phyloP scores from a whole-genome alignment of 2,113 vertebrate species.

The Felis chaus region DNA sequence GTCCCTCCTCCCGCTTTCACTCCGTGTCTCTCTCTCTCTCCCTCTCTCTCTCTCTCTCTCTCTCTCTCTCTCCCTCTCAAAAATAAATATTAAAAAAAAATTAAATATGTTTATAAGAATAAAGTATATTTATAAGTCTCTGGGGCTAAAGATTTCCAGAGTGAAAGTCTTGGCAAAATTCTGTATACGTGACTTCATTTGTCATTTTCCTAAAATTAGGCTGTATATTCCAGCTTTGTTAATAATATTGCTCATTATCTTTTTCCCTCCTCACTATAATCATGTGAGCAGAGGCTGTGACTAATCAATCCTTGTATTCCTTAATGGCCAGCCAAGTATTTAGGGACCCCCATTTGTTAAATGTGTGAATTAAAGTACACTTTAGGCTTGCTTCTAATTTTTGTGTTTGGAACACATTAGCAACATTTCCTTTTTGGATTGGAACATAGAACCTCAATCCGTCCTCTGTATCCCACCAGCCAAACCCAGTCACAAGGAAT shows the following conservation, averaged over 20 bases:
- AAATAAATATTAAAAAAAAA: too few species aligned
- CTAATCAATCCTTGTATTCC: background rate
- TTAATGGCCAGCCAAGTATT: background rate
- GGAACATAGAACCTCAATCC: background rate
- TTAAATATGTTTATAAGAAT: background rate
- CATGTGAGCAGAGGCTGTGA: background rate
- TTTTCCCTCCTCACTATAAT: background rate
- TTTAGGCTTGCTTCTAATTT: background rate
- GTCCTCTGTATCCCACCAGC: background rate
- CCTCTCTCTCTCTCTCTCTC: too few species aligned
- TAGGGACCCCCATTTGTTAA: background rate
- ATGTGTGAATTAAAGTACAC: background rate
- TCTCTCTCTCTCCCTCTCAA: too few species aligned
- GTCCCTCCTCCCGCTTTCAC: too few species aligned
- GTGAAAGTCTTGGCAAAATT: constrained; percentile 31
- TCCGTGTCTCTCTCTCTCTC: too few species aligned
- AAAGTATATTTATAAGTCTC: background rate
- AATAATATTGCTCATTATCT: background rate
- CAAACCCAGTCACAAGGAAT: background rate
- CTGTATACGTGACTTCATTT: background rate
- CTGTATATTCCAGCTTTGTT: background rate
- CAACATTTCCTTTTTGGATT: background rate
- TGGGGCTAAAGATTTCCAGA: background rate
- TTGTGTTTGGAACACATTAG: background rate
- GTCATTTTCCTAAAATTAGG: background rate